These are phyloP conservation scores for Nephrotoma flavescens DNA, from an alignment of 2,888 invertebrate species.

Conservation along the genomic window DNA sequence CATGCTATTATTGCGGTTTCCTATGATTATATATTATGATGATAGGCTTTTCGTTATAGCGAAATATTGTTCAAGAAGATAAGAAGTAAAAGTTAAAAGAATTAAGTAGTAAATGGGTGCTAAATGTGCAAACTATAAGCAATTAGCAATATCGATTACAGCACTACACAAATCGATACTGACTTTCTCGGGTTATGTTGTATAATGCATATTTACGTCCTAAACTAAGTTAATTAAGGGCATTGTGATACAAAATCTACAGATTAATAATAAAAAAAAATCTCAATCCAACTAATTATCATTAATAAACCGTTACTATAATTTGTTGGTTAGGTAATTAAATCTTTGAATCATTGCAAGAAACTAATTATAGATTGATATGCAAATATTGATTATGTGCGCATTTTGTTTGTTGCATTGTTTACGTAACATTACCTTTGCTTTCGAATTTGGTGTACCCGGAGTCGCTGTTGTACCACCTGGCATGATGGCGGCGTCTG, in stretches of 20 bases:
- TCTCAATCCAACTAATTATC: neutral
- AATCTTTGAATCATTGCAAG: too few species aligned
- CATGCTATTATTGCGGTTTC: neutral
- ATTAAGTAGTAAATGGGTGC: neutral
- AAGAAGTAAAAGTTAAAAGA: neutral
- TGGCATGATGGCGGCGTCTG: conserved; percentile 41
- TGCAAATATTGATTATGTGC: neutral
- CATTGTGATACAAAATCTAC: neutral
- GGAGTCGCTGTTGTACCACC: conserved; percentile 51
- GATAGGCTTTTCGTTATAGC: neutral
- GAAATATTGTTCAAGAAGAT: neutral
- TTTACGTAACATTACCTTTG: conserved; percentile 41
- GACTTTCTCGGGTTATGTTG: neutral
- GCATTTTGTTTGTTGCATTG: neutral
- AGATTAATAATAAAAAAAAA: neutral
- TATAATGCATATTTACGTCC: neutral
- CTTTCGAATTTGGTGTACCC: conserved; percentile 69
- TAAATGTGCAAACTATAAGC: neutral
- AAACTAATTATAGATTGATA: neutral
- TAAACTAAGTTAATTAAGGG: neutral
- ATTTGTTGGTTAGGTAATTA: neutral
- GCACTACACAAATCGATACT: neutral
- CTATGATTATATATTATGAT: neutral
- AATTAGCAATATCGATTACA: neutral
- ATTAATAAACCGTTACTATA: neutral